Percentiles rank a stretch among this genome's conserved stretches.
Conservation (phyloP, 2,888 invertebrate genomes). For the Hypomecis punctinalis region DNA sequence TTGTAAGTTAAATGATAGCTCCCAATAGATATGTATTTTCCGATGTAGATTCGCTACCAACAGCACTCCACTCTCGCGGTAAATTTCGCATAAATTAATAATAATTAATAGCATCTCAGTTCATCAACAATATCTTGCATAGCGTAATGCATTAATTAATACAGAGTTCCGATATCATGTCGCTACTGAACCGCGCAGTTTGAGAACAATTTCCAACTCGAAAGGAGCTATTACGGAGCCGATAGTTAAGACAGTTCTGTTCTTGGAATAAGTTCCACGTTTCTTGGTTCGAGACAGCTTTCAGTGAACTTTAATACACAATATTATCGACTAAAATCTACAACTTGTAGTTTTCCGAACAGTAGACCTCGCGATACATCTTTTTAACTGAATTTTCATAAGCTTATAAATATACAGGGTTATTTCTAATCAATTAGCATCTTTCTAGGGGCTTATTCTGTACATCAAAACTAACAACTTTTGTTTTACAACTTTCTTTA, state of each 20-base stretch:
- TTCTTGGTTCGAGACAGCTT: background rate
- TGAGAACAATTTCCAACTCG: background rate
- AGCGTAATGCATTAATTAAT: constrained; percentile 9
- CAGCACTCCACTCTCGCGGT: too few species aligned
- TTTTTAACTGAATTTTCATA: too few species aligned
- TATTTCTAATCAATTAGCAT: too few species aligned
- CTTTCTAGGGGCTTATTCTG: too few species aligned
- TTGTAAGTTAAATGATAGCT: too few species aligned
- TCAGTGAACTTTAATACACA: background rate
- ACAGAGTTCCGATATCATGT: constrained; percentile 4
- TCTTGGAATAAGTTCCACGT: background rate
- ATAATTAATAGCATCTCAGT: background rate
- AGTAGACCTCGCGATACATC: too few species aligned
- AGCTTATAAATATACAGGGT: too few species aligned
- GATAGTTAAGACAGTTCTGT: constrained; percentile 5
- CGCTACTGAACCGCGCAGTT: constrained; percentile 3
- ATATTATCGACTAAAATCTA: background rate
- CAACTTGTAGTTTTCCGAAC: too few species aligned
- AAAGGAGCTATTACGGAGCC: constrained; percentile 5
- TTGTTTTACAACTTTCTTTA: too few species aligned
- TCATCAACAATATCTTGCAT: background rate
- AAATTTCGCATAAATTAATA: background rate
- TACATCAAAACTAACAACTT: too few species aligned
- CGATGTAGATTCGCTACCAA: too few species aligned
- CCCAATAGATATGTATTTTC: too few species aligned